Evolutionary conservation across 2,113 vertebrate genomes (phyloP).

Genomic region (Columba janthina): DNA sequence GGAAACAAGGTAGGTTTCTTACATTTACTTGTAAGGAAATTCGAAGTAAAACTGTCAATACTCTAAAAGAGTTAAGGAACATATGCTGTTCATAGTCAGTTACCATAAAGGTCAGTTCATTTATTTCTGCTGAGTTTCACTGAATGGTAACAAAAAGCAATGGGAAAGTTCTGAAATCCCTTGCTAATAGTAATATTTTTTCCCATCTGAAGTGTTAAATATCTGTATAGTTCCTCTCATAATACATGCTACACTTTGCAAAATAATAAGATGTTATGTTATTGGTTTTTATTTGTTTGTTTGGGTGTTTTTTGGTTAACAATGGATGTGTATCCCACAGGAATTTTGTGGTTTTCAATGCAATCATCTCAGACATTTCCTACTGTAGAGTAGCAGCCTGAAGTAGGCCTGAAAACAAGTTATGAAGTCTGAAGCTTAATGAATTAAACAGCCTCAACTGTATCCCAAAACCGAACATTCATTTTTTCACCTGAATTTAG

Average conservation of each 20-base stretch:
- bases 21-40: not conserved
- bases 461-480: not conserved
- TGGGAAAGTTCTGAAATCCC: not conserved
- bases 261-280: not conserved
- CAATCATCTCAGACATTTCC: not conserved
- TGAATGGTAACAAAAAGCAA: constrained; percentile 6
- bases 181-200: not conserved
- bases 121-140: not conserved
- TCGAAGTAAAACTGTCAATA: not conserved
- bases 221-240: not conserved
- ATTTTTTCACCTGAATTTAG: not conserved
- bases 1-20: not conserved
- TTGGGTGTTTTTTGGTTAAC: not conserved
- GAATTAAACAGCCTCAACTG: not conserved
- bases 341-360: not conserved
- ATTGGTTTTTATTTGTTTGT: not conserved
- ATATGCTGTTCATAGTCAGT: not conserved
- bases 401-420: not conserved
- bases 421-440: not conserved
- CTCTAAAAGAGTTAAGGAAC: not conserved
- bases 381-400: not conserved
- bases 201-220: not conserved
- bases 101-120: not conserved
- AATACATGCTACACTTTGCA: not conserved
- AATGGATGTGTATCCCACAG: not conserved